phyloP scores from a whole-genome alignment of 2,888 invertebrate genomes.

The Volucella bombylans region DNA sequence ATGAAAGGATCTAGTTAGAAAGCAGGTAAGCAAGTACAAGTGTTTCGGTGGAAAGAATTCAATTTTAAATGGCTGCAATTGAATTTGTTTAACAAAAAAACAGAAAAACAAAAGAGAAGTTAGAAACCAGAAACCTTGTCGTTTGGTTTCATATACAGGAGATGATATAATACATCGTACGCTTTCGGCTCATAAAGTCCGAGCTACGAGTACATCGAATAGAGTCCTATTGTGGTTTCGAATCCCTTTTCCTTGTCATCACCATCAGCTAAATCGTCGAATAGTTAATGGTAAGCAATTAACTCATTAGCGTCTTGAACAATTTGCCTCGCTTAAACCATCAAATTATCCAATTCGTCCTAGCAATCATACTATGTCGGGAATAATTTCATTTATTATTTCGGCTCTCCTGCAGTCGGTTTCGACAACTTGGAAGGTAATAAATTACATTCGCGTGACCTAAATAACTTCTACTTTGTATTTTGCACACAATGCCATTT shows the following conservation, averaged over 20 bases:
- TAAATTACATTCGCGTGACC: slow-evolving; percentile 25
- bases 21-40: too few relatives aligned
- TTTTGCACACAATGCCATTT: slow-evolving; percentile 17
- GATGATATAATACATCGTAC: too few relatives aligned
- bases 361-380: slow-evolving; percentile 14
- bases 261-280: neutral
- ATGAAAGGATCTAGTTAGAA: neutral
- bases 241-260: too few relatives aligned
- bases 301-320: neutral
- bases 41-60: neutral
- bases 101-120: neutral
- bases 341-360: neutral
- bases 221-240: too few relatives aligned
- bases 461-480: slow-evolving; percentile 5
- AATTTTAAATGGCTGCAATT: slow-evolving; percentile 24
- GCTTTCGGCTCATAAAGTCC: too few relatives aligned
- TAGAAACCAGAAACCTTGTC: neutral
- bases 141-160: neutral
- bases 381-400: slow-evolving; percentile 30
- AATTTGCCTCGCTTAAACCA: slow-evolving; percentile 17
- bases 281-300: neutral
- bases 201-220: too few relatives aligned
- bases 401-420: neutral
- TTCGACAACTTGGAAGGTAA: neutral
- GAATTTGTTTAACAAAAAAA: neutral